A percentile compares a stretch with the other conserved stretches of the same genome.
These are phyloP conservation scores for Lamprologus ornatipinnis DNA, from an alignment of 2,113 vertebrate genomes.

Conservation along the genomic window DNA sequence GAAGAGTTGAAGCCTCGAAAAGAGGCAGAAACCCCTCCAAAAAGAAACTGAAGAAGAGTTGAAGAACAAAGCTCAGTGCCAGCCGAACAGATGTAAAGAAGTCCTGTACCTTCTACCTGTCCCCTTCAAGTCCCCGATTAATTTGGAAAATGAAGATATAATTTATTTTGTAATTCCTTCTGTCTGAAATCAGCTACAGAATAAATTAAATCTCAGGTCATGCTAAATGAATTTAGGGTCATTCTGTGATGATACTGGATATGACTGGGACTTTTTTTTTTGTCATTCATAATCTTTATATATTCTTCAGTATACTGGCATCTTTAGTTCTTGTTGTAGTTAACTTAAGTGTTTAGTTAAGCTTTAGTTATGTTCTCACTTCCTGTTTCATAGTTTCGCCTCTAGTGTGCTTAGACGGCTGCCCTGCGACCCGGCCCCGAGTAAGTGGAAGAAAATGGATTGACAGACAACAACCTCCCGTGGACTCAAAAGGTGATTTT, in stretches of 20 bases:
- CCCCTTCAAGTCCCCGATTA: background rate
- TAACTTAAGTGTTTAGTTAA: background rate
- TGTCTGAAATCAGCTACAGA: background rate
- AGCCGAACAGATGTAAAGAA: background rate
- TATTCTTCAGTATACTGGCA: background rate
- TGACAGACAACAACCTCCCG: background rate
- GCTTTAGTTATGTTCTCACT: background rate
- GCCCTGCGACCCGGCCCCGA: background rate
- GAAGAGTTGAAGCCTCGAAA: background rate
- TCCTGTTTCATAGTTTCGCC: background rate
- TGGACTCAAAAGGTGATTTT: constrained; percentile 61
- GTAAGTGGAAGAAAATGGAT: background rate
- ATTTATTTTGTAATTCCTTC: background rate
- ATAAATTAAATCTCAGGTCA: background rate
- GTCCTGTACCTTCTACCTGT: background rate
- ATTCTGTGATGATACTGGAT: background rate
- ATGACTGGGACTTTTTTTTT: background rate
- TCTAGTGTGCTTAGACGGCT: background rate
- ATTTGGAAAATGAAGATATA: background rate
- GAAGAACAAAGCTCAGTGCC: background rate
- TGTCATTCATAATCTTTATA: background rate
- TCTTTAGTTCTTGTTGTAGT: background rate
- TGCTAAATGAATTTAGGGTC: background rate
- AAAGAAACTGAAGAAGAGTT: background rate
- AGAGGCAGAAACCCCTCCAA: background rate